phyloP scores from a whole-genome alignment of 1,140 invertebrate genomes.

The Akabosia matsudoensis region DNA sequence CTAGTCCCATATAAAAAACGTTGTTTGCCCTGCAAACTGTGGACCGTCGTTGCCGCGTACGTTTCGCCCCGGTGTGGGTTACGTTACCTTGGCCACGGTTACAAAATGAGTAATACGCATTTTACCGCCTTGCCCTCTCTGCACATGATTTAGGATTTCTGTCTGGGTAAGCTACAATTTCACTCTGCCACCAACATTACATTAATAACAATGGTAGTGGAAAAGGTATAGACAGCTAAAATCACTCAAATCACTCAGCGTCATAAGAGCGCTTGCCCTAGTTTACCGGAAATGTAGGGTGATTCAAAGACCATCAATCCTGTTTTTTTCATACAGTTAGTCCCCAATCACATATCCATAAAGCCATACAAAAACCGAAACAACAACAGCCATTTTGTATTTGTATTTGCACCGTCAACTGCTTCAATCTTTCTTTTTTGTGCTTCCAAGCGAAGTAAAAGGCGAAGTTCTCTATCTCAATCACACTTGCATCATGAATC shows the following conservation, averaged over 20 bases:
- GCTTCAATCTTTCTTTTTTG: not conserved
- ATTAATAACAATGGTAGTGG: conserved; percentile 1
- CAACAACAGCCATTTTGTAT: not conserved
- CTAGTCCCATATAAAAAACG: no score
- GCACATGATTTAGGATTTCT: no score
- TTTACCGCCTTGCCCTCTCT: not conserved
- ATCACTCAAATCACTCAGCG: conserved; percentile 14
- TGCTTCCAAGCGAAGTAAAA: not conserved
- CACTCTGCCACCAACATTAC: not conserved
- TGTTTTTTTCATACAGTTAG: not conserved
- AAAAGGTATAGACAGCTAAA: conserved; percentile 13
- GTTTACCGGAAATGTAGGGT: conserved; percentile 44
- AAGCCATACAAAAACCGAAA: not conserved
- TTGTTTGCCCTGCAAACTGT: no score
- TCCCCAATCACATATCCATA: no score
- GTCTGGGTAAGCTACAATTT: no score
- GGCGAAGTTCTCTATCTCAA: no score
- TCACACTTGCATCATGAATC: no score
- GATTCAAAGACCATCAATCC: conserved; percentile 47
- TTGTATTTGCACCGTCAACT: not conserved
- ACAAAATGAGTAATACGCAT: no score
- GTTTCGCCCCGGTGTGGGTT: no score
- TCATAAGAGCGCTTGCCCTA: conserved; percentile 29
- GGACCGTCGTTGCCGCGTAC: no score
- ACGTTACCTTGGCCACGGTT: conserved; percentile 19